These are phyloP conservation scores for Empidonax traillii DNA, from an alignment of 2,113 vertebrate genomes.

Conservation along the genomic window DNA sequence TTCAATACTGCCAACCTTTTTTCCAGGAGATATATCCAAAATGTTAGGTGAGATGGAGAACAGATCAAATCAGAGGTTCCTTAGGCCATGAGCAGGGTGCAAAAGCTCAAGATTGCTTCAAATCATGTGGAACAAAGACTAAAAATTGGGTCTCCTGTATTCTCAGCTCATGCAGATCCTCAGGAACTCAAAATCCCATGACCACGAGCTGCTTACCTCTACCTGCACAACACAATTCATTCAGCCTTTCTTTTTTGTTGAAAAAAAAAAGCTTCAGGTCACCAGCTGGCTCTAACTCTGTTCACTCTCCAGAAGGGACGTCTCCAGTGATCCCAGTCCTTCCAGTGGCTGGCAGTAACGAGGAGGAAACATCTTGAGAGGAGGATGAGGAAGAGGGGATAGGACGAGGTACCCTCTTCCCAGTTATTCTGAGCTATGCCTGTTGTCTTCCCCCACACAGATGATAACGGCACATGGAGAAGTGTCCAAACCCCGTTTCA, in stretches of 20 bases:
- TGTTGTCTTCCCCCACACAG: not conserved
- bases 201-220: not conserved
- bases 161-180: not conserved
- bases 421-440: not conserved
- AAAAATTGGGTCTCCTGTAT: not conserved
- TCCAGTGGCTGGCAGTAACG: not conserved
- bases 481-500: not conserved
- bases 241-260: accelerated
- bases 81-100: not conserved
- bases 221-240: not conserved
- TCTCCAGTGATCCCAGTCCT: not conserved
- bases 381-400: not conserved
- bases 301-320: slow-evolving; percentile 8
- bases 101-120: not conserved
- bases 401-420: not conserved
- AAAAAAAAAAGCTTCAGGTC: not conserved
- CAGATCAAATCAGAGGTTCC: not conserved
- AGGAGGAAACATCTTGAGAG: not conserved
- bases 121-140: not conserved
- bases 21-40: not conserved
- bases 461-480: not conserved
- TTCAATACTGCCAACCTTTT: not conserved
- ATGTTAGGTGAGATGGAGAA: not conserved
- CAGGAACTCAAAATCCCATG: not conserved
- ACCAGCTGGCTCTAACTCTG: not conserved